Conservation (phyloP, 2,888 invertebrate genomes). For the Ormia ochracea region DNA sequence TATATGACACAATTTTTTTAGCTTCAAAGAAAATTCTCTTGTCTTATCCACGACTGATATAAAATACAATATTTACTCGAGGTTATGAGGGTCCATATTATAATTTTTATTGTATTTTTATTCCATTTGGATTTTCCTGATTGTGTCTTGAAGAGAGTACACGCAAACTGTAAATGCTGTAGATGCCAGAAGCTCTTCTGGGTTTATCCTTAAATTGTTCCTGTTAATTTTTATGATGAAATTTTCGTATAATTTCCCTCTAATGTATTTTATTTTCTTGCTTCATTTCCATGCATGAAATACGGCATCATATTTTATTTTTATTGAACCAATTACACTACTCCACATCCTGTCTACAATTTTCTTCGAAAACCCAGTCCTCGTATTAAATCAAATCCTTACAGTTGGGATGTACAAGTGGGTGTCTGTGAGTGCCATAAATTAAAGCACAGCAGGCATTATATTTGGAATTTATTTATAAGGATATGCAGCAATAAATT, state of each 20-base stretch:
- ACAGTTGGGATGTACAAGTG: not conserved
- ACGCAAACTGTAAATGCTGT: no score
- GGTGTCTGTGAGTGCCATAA: not conserved
- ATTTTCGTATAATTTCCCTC: not conserved
- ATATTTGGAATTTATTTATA: constrained; percentile 2
- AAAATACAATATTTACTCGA: no score
- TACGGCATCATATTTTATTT: constrained; percentile 42
- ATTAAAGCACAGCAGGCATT: constrained; percentile 1
- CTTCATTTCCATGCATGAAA: constrained; percentile 1
- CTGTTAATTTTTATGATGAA: not conserved
- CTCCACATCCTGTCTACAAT: not conserved
- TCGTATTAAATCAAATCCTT: not conserved
- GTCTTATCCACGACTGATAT: no score
- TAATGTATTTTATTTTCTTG: no score
- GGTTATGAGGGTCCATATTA: no score
- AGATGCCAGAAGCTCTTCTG: not conserved
- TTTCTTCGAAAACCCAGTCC: not conserved
- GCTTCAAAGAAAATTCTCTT: no score
- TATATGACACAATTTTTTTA: no score
- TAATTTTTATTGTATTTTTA: no score
- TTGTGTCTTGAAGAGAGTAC: no score
- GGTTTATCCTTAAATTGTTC: not conserved
- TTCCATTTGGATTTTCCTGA: no score
- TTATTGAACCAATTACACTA: constrained; percentile 48
- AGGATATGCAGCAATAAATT: not conserved